A percentile compares a stretch with the other conserved stretches of the same genome.
phyloP scores from a whole-genome alignment of 2,888 invertebrate genomes.

The Gerosis bhagava region DNA sequence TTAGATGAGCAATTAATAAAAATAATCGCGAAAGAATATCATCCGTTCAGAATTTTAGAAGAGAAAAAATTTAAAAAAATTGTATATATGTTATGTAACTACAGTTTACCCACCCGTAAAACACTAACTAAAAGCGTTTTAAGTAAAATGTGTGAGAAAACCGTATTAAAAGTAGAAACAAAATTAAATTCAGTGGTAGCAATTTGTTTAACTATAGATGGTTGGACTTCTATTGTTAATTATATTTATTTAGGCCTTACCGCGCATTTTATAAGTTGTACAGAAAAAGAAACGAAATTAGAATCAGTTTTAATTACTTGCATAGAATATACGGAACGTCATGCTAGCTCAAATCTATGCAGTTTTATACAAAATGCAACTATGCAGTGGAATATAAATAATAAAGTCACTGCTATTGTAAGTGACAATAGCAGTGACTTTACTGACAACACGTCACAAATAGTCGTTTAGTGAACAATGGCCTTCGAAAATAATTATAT shows the following conservation, averaged over 20 bases:
- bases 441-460: too few relatives aligned
- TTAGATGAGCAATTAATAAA: background rate
- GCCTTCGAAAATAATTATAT: too few relatives aligned
- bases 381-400: background rate
- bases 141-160: background rate
- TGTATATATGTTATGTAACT: background rate
- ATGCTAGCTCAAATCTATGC: background rate
- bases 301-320: background rate
- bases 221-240: background rate
- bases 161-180: background rate
- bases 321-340: background rate
- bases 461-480: too few relatives aligned
- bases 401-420: background rate
- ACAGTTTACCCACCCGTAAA: background rate
- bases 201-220: background rate
- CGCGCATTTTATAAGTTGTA: background rate
- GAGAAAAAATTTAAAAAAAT: background rate
- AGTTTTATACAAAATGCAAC: background rate
- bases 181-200: background rate
- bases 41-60: background rate
- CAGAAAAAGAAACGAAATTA: background rate
- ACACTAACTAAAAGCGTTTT: background rate
- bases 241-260: background rate
- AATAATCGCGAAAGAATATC: background rate
- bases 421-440: too few relatives aligned